phyloP scores from a whole-genome alignment of 2,797 vertebrate genomes.

The Eulemur mongoz region DNA sequence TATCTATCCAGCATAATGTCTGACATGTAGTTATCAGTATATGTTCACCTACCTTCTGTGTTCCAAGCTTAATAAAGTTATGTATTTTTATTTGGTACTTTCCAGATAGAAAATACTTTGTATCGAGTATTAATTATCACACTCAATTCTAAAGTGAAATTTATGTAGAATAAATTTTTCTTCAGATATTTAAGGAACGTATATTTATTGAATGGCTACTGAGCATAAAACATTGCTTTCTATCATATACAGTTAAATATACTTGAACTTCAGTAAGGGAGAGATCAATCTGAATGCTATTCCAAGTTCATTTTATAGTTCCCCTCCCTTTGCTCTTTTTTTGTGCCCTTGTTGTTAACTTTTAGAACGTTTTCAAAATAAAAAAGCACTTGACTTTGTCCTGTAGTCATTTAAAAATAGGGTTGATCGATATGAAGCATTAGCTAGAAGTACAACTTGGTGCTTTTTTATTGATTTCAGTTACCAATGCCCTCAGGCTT shows the following conservation, averaged over 20 bases:
- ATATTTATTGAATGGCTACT: not conserved
- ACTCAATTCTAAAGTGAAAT: not conserved
- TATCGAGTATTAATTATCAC: not conserved
- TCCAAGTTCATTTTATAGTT: not conserved
- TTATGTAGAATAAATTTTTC: not conserved
- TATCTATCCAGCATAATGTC: not conserved
- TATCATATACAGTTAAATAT: not conserved
- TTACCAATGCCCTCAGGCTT: conserved; percentile 63
- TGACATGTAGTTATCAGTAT: not conserved
- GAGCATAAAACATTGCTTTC: not conserved
- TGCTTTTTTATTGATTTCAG: conserved; percentile 79
- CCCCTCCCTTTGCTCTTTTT: not conserved
- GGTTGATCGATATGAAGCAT: conserved; percentile 77
- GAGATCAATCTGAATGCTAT: not conserved
- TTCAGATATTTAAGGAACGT: not conserved
- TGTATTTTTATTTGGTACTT: conserved; percentile 15
- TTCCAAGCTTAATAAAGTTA: not conserved
- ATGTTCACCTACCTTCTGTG: not conserved
- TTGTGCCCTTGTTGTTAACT: conserved; percentile 63
- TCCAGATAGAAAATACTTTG: conserved; percentile 7
- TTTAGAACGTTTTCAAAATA: conserved; percentile 73
- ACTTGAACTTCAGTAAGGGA: not conserved
- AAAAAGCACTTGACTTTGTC: conserved; percentile 78
- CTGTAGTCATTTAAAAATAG: conserved; percentile 82
- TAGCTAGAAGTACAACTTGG: conserved; percentile 65